A percentile compares a stretch with the other conserved stretches of the same genome.
These are phyloP conservation scores for Pavo muticus DNA, from an alignment of 2,113 vertebrate genomes.

Conservation along the genomic window DNA sequence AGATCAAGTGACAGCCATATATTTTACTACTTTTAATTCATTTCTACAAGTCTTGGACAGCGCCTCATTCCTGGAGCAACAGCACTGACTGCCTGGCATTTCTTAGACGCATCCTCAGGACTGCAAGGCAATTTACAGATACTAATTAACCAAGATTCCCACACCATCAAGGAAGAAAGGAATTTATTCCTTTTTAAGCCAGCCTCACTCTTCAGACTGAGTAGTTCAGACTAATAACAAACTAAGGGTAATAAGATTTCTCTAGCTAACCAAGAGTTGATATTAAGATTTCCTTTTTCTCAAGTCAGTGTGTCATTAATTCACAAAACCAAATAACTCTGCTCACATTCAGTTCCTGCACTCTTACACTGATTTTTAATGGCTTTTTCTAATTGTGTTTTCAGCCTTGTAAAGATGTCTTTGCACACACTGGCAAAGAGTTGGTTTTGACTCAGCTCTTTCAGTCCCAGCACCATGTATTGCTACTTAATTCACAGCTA, in stretches of 20 bases:
- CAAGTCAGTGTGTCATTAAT: not conserved
- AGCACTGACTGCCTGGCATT: not conserved
- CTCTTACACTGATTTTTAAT: not conserved
- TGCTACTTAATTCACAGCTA: not conserved
- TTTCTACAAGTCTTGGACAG: not conserved
- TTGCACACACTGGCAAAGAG: not conserved
- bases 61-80: not conserved
- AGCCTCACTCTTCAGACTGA: not conserved
- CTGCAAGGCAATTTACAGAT: not conserved
- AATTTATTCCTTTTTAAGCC: not conserved
- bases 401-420: not conserved
- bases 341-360: not conserved
- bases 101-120: not conserved
- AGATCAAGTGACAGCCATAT: too few relatives aligned
- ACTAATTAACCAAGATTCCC: not conserved
- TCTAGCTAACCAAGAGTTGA: not conserved
- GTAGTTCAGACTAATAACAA: not conserved
- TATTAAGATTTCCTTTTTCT: not conserved
- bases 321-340: not conserved
- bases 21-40: not conserved
- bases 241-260: not conserved
- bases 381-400: not conserved
- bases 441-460: not conserved
- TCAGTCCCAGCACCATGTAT: not conserved
- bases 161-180: not conserved